Conservation (phyloP, 2,113 vertebrate genomes). For the Podilymbus podiceps region DNA sequence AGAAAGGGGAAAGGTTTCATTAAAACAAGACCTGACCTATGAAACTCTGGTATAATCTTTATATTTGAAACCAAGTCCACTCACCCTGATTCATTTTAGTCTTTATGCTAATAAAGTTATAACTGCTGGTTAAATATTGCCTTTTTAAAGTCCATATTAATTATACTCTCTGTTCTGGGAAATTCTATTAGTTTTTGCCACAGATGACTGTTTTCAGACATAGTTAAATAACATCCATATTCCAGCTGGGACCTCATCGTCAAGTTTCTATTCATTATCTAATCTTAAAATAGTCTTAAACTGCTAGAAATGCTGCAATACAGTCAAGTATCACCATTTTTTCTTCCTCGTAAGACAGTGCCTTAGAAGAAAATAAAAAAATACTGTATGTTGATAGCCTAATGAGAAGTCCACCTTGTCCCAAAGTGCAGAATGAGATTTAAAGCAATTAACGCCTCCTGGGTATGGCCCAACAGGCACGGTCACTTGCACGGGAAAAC, state of each 20-base stretch:
- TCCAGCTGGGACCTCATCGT: background rate
- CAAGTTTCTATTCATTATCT: slow-evolving; percentile 31
- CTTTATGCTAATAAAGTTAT: background rate
- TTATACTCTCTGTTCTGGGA: background rate
- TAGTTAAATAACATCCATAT: slow-evolving; percentile 22
- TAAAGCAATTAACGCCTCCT: background rate
- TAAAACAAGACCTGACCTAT: background rate
- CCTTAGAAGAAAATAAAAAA: background rate
- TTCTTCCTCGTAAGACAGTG: background rate
- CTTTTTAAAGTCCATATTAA: background rate
- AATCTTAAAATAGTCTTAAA: slow-evolving; percentile 30
- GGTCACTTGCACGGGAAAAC: background rate
- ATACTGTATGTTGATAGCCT: background rate
- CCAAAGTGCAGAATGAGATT: background rate
- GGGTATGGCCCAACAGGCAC: background rate
- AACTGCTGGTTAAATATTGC: background rate
- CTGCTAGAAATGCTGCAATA: background rate
- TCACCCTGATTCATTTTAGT: background rate
- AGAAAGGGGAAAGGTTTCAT: background rate
- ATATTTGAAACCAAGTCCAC: background rate
- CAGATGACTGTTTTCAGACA: slow-evolving; percentile 13
- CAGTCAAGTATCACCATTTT: background rate
- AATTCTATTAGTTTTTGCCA: background rate
- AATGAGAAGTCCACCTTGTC: background rate
- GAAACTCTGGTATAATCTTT: background rate